phyloP scores from a whole-genome alignment of 2,888 invertebrate genomes.

The Anarsia innoxiella region DNA sequence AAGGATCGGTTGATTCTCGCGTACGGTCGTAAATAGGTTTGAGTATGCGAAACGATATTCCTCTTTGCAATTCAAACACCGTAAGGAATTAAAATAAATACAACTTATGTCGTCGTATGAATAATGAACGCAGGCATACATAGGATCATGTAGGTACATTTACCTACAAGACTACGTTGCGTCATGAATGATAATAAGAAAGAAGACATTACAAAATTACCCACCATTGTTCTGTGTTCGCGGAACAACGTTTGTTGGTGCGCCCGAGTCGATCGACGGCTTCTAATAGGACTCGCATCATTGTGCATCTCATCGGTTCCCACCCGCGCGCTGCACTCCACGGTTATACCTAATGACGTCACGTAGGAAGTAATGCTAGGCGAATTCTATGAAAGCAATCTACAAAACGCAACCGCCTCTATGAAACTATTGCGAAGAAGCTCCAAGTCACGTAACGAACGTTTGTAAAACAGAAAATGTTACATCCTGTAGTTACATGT shows the following conservation, averaged over 20 bases:
- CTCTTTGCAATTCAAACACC: constrained; percentile 22
- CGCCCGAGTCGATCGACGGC: constrained; percentile 45
- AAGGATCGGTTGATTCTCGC: too few species aligned
- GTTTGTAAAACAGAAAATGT: too few species aligned
- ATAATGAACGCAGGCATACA: constrained; percentile 47
- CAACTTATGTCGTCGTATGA: constrained; percentile 41
- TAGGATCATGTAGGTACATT: constrained; percentile 28
- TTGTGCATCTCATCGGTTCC: constrained; percentile 54
- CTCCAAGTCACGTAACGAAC: constrained; percentile 35
- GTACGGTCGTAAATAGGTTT: too few species aligned
- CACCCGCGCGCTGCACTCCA: constrained; percentile 23
- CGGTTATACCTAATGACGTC: constrained; percentile 34
- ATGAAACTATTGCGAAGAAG: constrained; percentile 11
- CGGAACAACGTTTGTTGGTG: constrained; percentile 53
- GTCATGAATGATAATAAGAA: constrained; percentile 68
- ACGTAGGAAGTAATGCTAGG: constrained; percentile 36
- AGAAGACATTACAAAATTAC: constrained; percentile 70
- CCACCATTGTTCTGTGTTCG: constrained; percentile 69
- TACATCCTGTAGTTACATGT: too few species aligned
- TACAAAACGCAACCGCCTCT: constrained; percentile 4
- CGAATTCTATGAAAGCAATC: constrained; percentile 31
- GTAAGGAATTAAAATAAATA: constrained; percentile 40
- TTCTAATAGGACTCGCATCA: constrained; percentile 53
- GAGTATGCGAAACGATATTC: constrained; percentile 3
- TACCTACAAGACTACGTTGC: constrained; percentile 53